These are phyloP conservation scores for Cantharis rustica DNA, from an alignment of 2,888 invertebrate species.

Conservation along the genomic window DNA sequence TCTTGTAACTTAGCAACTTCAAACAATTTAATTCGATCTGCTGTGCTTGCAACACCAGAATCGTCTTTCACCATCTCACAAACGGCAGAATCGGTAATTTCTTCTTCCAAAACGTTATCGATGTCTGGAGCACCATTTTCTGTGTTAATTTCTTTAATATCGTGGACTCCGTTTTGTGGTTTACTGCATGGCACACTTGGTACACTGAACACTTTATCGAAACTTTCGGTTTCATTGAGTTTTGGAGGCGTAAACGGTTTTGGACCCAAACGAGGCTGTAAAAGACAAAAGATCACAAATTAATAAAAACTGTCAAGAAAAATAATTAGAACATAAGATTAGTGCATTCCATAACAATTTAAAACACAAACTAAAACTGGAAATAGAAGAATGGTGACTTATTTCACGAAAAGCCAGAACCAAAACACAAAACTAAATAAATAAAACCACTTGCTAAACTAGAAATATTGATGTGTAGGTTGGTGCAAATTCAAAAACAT, in stretches of 20 bases:
- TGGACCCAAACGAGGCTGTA: slow-evolving; percentile 81
- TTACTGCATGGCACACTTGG: slow-evolving; percentile 67
- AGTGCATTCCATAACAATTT: not conserved
- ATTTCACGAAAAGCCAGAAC: not conserved
- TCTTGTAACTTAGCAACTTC: slow-evolving; percentile 57
- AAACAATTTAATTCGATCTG: slow-evolving; percentile 78
- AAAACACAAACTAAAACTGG: not conserved
- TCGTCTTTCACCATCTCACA: slow-evolving; percentile 52
- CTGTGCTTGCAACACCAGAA: slow-evolving; percentile 78
- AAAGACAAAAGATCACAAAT: slow-evolving; percentile 30
- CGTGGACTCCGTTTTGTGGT: slow-evolving; percentile 23
- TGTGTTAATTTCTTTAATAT: slow-evolving; percentile 3
- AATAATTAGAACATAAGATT: not conserved
- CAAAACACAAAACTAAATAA: not conserved
- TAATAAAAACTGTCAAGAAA: not conserved
- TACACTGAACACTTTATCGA: slow-evolving; percentile 82
- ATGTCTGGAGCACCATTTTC: slow-evolving; percentile 16
- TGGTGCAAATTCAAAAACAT: not conserved
- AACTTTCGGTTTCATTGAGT: slow-evolving; percentile 74
- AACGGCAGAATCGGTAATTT: slow-evolving; percentile 9
- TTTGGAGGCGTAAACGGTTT: slow-evolving; percentile 84
- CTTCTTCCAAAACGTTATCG: slow-evolving; percentile 20
- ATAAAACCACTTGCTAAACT: not conserved
- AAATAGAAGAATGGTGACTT: not conserved
- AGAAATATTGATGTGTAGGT: not conserved